phyloP scores from a whole-genome alignment of 2,888 invertebrate species.

The Meiosimyza platycephala region DNA sequence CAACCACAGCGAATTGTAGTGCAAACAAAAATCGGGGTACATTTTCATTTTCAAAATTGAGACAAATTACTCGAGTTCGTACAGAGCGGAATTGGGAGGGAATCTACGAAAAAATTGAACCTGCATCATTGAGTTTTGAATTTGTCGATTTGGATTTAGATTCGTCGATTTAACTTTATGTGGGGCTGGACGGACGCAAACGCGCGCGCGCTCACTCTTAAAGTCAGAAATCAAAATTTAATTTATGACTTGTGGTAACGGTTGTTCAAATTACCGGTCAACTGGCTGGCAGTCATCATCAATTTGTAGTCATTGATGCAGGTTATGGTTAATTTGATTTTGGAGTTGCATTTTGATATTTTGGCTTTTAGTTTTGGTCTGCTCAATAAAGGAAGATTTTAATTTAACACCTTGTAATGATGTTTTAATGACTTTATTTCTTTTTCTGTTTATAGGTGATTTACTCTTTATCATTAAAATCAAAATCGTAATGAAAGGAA shows the following conservation, averaged over 20 bases:
- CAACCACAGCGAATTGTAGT: slow-evolving; percentile 7
- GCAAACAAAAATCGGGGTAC: not conserved
- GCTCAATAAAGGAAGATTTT: slow-evolving; percentile 7
- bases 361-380: not conserved
- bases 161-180: slow-evolving; percentile 3
- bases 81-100: too few species aligned
- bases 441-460: not conserved
- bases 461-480: not conserved
- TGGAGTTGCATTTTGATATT: not conserved
- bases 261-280: slow-evolving; percentile 18
- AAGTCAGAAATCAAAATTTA: slow-evolving; percentile 20
- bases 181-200: too few species aligned
- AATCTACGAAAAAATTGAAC: too few species aligned
- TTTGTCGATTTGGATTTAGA: not conserved
- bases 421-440: slow-evolving; percentile 23
- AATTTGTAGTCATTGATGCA: slow-evolving; percentile 5
- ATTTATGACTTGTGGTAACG: slow-evolving; percentile 20
- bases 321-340: slow-evolving; percentile 20
- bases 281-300: too few species aligned
- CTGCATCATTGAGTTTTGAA: not conserved
- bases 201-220: too few species aligned
- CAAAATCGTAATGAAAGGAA: not conserved
- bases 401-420: slow-evolving; percentile 25
- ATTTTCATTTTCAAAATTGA: too few species aligned
- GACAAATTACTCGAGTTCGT: too few species aligned